Evolutionary conservation across 2,888 invertebrate genomes (phyloP).

Genomic region (Ophion ventricosus): DNA sequence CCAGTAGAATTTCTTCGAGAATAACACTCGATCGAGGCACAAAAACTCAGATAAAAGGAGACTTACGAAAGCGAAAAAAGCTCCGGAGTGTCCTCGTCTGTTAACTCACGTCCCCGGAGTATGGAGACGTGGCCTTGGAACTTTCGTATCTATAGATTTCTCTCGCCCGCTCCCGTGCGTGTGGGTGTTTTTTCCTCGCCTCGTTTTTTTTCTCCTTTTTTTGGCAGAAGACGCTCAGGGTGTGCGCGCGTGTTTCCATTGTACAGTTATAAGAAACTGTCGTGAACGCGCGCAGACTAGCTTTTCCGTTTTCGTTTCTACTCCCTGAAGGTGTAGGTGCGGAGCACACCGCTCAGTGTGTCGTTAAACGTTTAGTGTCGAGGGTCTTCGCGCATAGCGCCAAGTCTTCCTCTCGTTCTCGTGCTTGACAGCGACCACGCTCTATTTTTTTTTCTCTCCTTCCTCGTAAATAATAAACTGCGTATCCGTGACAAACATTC

Average conservation of each 20-base stretch:
- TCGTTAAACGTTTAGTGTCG: slow-evolving; percentile 78
- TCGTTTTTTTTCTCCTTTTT: slow-evolving; percentile 50
- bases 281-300: slow-evolving; percentile 71
- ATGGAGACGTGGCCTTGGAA: slow-evolving; percentile 64
- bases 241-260: slow-evolving; percentile 56
- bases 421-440: slow-evolving; percentile 21
- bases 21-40: background rate
- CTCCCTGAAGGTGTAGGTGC: slow-evolving; percentile 70
- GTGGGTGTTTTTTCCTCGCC: slow-evolving; percentile 66
- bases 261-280: slow-evolving; percentile 63
- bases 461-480: background rate
- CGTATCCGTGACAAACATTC: background rate
- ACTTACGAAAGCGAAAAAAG: background rate
- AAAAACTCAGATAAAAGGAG: slow-evolving; percentile 10
- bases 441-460: background rate
- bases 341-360: slow-evolving; percentile 75
- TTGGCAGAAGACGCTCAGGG: slow-evolving; percentile 64
- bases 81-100: slow-evolving; percentile 1
- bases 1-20: slow-evolving; percentile 8
- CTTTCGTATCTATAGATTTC: slow-evolving; percentile 70
- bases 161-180: slow-evolving; percentile 63
- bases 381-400: slow-evolving; percentile 47
- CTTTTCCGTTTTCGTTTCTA: slow-evolving; percentile 62
- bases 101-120: slow-evolving; percentile 46
- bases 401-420: slow-evolving; percentile 14